Evolutionary conservation across 2,797 vertebrate species (phyloP).

Genomic region (Ciconia nigra): DNA sequence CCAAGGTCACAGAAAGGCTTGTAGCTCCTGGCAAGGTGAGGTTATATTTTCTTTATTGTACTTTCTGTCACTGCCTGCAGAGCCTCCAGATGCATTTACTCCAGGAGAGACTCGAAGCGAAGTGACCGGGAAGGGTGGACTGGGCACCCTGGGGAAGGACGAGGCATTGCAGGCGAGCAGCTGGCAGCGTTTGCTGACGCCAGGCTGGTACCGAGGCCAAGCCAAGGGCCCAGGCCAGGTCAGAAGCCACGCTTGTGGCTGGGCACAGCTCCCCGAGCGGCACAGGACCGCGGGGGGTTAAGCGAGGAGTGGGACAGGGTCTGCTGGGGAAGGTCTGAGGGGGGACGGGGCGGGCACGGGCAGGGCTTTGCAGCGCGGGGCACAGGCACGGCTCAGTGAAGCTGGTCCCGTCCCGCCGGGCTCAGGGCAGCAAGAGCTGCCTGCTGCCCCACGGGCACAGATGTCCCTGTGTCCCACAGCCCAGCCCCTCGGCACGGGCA

Average conservation of each 20-base stretch:
- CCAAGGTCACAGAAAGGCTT: background rate
- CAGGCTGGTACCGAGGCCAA: background rate
- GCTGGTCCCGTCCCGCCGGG: background rate
- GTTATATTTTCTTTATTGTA: background rate
- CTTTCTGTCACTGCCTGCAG: background rate
- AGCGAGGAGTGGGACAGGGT: background rate
- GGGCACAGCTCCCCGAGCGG: background rate
- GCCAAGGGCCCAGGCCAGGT: background rate
- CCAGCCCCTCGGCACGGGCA: background rate
- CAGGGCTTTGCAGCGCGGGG: background rate
- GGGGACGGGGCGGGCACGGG: background rate
- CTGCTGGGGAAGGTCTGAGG: background rate
- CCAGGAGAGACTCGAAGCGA: no score
- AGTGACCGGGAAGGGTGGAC: background rate
- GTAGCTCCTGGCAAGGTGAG: background rate
- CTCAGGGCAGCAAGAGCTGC: background rate
- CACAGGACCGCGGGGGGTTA: background rate
- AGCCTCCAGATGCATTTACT: background rate
- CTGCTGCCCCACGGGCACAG: background rate
- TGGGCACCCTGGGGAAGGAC: background rate
- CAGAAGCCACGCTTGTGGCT: background rate
- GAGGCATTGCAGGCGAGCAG: background rate
- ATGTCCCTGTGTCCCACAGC: background rate
- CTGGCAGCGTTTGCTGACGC: rapidly evolving
- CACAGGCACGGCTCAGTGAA: background rate